Evolutionary conservation across 2,888 invertebrate genomes (phyloP).

Genomic region (Diarsia mendica): DNA sequence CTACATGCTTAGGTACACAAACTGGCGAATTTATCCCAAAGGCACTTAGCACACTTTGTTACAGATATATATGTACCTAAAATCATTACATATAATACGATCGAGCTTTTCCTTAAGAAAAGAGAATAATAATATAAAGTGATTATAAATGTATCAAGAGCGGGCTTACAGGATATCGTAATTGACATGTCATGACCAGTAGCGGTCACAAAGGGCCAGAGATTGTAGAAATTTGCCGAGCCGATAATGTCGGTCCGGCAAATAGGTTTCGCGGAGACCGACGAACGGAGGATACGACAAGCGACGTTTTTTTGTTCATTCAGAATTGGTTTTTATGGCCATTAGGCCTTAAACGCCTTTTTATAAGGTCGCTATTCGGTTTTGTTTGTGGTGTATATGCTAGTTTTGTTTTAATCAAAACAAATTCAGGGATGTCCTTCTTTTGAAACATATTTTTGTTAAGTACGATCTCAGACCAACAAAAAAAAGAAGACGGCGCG

Average conservation of each 20-base stretch:
- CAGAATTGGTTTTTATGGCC: conserved; percentile 2
- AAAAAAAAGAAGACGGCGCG: too few relatives aligned
- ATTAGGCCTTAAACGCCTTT: too few relatives aligned
- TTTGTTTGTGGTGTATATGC: not conserved
- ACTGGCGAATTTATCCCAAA: not conserved
- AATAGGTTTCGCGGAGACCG: conserved; percentile 76
- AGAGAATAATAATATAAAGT: conserved; percentile 51
- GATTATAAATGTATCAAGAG: conserved; percentile 68
- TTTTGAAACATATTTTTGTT: not conserved
- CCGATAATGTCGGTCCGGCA: conserved; percentile 86
- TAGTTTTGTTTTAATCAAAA: not conserved
- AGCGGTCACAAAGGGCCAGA: conserved; percentile 85
- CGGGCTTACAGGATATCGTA: conserved; percentile 83
- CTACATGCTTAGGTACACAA: not conserved
- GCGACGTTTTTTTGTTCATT: not conserved
- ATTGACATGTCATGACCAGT: conserved; percentile 89
- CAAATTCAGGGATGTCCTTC: not conserved
- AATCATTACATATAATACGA: conserved; percentile 45
- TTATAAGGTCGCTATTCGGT: too few relatives aligned
- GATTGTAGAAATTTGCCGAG: conserved; percentile 87
- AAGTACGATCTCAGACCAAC: too few relatives aligned
- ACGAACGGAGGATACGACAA: conserved; percentile 39
- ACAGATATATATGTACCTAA: not conserved
- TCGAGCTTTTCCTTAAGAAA: conserved; percentile 53
- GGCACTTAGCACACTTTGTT: not conserved